Evolutionary conservation across 2,113 vertebrate species (phyloP).

Genomic region (Carettochelys insculpta): DNA sequence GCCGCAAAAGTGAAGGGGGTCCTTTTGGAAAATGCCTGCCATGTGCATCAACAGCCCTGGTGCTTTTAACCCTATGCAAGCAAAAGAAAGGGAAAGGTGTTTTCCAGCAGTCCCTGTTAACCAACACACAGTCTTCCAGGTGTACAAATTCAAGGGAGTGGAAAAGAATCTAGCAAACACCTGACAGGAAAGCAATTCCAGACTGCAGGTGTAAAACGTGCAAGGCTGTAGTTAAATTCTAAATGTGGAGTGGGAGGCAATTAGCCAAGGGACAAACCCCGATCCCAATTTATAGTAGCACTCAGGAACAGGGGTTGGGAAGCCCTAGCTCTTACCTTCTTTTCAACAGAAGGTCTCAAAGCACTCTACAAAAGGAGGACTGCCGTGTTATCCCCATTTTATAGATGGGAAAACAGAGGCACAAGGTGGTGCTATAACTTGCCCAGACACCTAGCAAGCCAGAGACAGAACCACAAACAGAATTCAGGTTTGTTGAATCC

Average conservation of each 20-base stretch:
- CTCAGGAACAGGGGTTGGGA: background rate
- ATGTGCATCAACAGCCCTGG: background rate
- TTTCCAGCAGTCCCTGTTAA: background rate
- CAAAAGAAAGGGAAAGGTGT: background rate
- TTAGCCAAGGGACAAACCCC: background rate
- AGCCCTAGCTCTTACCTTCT: background rate
- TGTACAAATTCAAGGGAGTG: background rate
- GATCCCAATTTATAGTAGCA: background rate
- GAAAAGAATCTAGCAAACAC: background rate
- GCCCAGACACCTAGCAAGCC: background rate
- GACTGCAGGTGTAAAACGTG: too few species aligned
- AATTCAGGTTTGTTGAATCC: background rate
- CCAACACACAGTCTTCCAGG: background rate
- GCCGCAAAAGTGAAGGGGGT: background rate
- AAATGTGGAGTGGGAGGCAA: background rate
- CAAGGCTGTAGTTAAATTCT: background rate
- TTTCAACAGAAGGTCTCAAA: background rate
- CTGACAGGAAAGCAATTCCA: background rate
- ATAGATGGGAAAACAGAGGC: background rate
- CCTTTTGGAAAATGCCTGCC: background rate
- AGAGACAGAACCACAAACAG: background rate
- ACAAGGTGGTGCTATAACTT: background rate
- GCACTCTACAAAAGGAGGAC: background rate
- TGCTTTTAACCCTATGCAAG: background rate
- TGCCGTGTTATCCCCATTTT: background rate